Conservation (phyloP, 64 coral and sea anemone genomes). For the Exaiptasia diaphana region DNA sequence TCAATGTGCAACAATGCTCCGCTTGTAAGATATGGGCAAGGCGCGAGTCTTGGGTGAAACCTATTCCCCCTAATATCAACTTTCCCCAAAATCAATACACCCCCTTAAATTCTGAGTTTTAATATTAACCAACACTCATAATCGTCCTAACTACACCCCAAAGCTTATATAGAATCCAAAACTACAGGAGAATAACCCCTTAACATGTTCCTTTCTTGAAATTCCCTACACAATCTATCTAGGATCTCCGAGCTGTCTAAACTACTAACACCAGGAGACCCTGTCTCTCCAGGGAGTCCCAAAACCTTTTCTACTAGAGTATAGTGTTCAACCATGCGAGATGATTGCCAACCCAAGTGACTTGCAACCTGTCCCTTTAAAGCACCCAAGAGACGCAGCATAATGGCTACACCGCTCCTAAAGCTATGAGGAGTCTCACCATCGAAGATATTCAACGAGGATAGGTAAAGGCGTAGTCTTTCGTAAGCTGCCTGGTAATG, state of each 20-base stretch:
- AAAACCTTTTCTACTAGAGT: constrained; percentile 58
- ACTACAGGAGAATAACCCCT: too few species aligned
- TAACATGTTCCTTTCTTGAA: not conserved
- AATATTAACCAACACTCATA: not conserved
- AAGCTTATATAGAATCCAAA: too few species aligned
- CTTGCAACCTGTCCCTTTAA: constrained; percentile 32
- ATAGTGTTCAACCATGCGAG: constrained; percentile 41
- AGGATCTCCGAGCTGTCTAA: too few species aligned
- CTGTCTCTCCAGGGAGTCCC: not conserved
- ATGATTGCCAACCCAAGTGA: constrained; percentile 48
- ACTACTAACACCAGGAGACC: too few species aligned
- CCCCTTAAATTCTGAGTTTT: not conserved
- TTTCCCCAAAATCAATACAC: too few species aligned
- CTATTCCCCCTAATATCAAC: too few species aligned
- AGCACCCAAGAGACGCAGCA: constrained; percentile 19
- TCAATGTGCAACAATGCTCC: too few species aligned
- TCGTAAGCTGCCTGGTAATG: constrained; percentile 20
- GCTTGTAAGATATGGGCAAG: too few species aligned
- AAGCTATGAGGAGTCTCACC: constrained; percentile 49
- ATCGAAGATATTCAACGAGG: not conserved
- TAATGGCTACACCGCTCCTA: constrained; percentile 30
- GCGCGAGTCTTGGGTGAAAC: too few species aligned
- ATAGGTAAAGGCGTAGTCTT: constrained; percentile 5
- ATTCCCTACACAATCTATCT: too few species aligned
- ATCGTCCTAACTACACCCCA: too few species aligned